Evolutionary conservation across 2,113 vertebrate genomes (phyloP).

Genomic region (Macrotis lagotis): DNA sequence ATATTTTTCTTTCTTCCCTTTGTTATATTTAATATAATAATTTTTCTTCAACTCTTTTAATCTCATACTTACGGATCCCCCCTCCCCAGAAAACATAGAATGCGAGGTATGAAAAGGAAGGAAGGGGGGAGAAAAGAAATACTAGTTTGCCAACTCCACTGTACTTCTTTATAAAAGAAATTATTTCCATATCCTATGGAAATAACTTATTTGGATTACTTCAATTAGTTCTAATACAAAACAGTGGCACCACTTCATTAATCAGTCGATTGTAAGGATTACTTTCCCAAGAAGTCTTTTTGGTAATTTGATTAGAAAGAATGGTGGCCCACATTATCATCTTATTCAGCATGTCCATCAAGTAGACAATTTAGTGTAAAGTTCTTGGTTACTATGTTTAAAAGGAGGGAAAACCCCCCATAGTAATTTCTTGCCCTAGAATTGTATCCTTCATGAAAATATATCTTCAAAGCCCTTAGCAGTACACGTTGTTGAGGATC

Average conservation of each 20-base stretch:
- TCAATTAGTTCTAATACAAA: constrained; percentile 88
- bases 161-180: constrained; percentile 82
- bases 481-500: constrained; percentile 76
- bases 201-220: constrained; percentile 88
- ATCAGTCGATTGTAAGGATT: constrained; percentile 86
- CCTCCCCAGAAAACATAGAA: constrained; percentile 53
- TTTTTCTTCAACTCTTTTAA: constrained; percentile 54
- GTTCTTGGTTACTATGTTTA: constrained; percentile 76
- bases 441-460: constrained; percentile 70
- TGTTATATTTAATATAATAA: constrained; percentile 39
- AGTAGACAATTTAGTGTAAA: constrained; percentile 80
- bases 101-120: constrained; percentile 40
- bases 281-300: constrained; percentile 86
- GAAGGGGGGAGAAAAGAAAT: constrained; percentile 32
- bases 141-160: constrained; percentile 77
- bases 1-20: constrained; percentile 52
- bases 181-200: constrained; percentile 85
- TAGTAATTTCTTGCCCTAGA: constrained; percentile 79
- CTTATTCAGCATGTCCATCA: constrained; percentile 84
- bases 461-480: constrained; percentile 76
- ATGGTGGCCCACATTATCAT: constrained; percentile 78
- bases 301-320: constrained; percentile 86
- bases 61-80: constrained; percentile 44
- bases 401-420: constrained; percentile 51
- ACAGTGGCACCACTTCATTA: constrained; percentile 88